Evolutionary conservation across 2,888 invertebrate species (phyloP).

Genomic region (Enchytraeus crypticus): DNA sequence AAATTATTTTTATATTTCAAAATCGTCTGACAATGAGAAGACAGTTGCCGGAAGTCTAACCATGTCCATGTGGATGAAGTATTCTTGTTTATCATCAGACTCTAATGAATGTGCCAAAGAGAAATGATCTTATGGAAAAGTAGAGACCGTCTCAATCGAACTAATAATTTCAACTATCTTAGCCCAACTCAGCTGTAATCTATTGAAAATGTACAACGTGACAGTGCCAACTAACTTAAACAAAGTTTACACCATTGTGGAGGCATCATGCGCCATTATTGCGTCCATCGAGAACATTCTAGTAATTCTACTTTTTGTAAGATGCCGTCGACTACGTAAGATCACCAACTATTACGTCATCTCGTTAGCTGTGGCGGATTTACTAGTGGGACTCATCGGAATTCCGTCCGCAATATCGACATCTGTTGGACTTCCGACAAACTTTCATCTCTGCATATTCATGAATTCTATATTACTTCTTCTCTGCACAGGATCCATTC

Average conservation of each 20-base stretch:
- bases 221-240: constrained; percentile 13
- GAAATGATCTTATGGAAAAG: too few relatives aligned
- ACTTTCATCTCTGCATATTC: constrained; percentile 74
- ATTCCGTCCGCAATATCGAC: constrained; percentile 73
- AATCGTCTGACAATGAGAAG: too few relatives aligned
- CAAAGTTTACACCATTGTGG: constrained; percentile 63
- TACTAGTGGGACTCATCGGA: constrained; percentile 75
- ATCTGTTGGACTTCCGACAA: constrained; percentile 65
- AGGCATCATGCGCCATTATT: constrained; percentile 70
- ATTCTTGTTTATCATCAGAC: too few relatives aligned
- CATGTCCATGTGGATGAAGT: too few relatives aligned
- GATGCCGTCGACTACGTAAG: constrained; percentile 67
- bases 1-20: too few relatives aligned
- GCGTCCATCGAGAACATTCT: constrained; percentile 54
- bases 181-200: too few relatives aligned
- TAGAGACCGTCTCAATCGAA: too few relatives aligned
- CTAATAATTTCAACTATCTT: too few relatives aligned
- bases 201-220: constrained; percentile 8
- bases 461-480: constrained; percentile 77
- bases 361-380: constrained; percentile 76
- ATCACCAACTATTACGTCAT: constrained; percentile 79
- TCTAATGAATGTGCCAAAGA: too few relatives aligned
- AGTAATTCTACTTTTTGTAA: constrained; percentile 74
- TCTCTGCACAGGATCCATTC: constrained; percentile 82
- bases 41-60: too few relatives aligned